Base-by-base conservation (phyloP, 2,113 vertebrate species). In the Epinephelus fuscoguttatus region DNA sequence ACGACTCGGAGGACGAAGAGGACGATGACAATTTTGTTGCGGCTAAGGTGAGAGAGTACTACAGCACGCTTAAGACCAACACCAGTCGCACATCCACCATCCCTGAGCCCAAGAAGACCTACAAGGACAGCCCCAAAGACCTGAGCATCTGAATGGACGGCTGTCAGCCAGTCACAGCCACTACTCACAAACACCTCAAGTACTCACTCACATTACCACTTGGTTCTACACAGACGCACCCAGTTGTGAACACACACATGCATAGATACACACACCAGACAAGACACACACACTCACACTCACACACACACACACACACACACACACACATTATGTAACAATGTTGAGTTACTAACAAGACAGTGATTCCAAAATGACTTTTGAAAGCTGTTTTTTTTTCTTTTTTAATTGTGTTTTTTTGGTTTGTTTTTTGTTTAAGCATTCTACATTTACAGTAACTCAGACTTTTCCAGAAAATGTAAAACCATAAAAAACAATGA, bases 51-150 rank as follows among this genome's bases (percentile, higher is more conserved):
- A 95, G 93, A 68, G 97, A 97, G 79, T 97, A 97, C 19, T 97
- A 97, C 30, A 86, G 92, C 23, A 68, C 81, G 23, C 89, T 95
- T 75, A 96, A 95, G 90, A 90, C 89, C 0, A 94, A 96, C 55
- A 63, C 69, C 3, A 84, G 90, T 86, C 93, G 89, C 71, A 87
- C 90, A 23, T 81, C 95, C 85, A 88, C 90, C 6, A 69, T 81
- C 9, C 93, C 95, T 0, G 97, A 98, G 93, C 97, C 96, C 88
- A 96, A 94, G 89, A 96, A 95, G 75, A 95, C 95, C 17, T 97
- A 98, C 95, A 98, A 97, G 95, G 98, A 97, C 52, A 98, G 96
- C 94, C 97, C 97, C 96, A 98, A 96, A 81, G 98, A 99, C 94
- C 97, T 99, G 94, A 99, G 98, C 89, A 99, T 99, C 95, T 99